A percentile compares a stretch with the other conserved stretches of the same genome.
Evolutionary conservation across 2,888 invertebrate genomes (phyloP).

Genomic region (Dryobotodes eremita): DNA sequence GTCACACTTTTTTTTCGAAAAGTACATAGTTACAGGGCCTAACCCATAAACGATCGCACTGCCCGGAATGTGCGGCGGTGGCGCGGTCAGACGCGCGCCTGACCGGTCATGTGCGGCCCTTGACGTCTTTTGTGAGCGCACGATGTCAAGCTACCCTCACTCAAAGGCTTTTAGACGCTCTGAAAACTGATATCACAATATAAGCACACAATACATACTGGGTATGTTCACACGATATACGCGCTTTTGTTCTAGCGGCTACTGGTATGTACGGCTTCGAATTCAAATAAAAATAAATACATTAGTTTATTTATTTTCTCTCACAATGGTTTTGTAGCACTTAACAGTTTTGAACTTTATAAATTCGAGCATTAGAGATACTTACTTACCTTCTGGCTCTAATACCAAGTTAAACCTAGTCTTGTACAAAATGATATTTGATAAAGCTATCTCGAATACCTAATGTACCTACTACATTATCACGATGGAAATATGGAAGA

Average conservation of each 20-base stretch:
- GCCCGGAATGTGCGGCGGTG: background rate
- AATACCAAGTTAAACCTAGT: background rate
- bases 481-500: background rate
- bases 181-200: constrained; percentile 46
- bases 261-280: background rate
- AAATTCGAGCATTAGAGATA: background rate
- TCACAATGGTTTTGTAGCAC: too few relatives aligned
- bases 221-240: background rate
- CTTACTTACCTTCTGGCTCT: background rate
- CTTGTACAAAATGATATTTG: background rate
- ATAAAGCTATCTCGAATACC: background rate
- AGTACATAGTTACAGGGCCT: too few relatives aligned
- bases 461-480: background rate
- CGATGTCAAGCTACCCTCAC: constrained; percentile 15
- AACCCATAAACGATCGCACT: background rate
- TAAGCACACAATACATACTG: constrained; percentile 2
- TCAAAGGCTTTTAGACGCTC: constrained; percentile 44
- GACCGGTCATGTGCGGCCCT: constrained; percentile 26
- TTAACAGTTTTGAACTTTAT: too few relatives aligned
- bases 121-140: constrained; percentile 35
- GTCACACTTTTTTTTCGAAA: too few relatives aligned
- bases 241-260: constrained; percentile 1
- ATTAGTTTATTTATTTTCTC: too few relatives aligned
- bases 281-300: too few relatives aligned
- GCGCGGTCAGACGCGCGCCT: constrained; percentile 2